Percentiles rank a stretch among this genome's conserved stretches.
phyloP scores from a whole-genome alignment of 2,113 vertebrate genomes.

The Macaca mulatta region DNA sequence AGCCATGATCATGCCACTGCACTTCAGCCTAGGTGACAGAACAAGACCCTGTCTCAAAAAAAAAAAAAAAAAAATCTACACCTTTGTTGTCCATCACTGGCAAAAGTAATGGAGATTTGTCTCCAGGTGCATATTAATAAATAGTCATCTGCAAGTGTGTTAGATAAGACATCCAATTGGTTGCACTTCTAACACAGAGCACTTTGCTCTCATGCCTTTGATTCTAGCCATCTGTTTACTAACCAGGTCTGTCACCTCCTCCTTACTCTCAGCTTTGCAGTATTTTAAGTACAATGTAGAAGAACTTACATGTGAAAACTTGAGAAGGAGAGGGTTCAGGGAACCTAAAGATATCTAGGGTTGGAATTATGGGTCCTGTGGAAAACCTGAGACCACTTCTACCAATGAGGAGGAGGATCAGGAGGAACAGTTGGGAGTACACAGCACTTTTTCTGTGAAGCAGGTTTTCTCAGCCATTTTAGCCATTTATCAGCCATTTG shows the following conservation, averaged over 20 bases:
- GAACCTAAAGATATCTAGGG: neutral
- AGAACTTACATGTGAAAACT: neutral
- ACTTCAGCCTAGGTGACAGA: too few relatives aligned
- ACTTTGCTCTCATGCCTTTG: neutral
- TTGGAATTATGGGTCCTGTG: neutral
- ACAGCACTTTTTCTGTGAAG: neutral
- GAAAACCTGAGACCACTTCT: neutral
- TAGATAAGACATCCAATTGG: neutral
- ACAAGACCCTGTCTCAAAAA: too few relatives aligned
- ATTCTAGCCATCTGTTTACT: neutral
- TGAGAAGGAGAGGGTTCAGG: neutral
- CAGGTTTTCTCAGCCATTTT: neutral
- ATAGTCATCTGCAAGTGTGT: neutral
- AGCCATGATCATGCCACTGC: too few relatives aligned
- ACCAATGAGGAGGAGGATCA: neutral
- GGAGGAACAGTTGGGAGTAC: rapidly evolving
- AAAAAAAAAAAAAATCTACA: neutral
- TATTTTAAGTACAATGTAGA: neutral
- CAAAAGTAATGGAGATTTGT: neutral
- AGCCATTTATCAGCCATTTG: neutral
- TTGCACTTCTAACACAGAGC: neutral
- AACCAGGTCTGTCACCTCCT: neutral
- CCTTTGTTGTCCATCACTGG: neutral
- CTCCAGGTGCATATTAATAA: neutral
- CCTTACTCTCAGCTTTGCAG: neutral